Evolutionary conservation across 2,113 vertebrate genomes (phyloP), one percentile per base, ranked within the genome.

Genomic region (Pardalotus punctatus): DNA sequence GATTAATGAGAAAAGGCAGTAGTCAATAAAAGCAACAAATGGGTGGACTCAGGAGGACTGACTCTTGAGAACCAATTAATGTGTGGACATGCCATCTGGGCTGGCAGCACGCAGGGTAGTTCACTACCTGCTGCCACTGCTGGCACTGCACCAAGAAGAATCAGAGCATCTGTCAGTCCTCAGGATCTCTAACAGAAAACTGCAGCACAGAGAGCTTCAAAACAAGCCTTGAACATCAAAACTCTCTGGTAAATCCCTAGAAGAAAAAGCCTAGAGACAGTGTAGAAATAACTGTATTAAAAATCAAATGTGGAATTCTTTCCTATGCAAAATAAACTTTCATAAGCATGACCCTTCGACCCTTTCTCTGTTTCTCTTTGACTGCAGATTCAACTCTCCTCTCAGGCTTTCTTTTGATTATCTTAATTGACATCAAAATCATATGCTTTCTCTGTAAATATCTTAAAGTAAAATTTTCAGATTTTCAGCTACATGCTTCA

Each of bases 11-110:
- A 80, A 0, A 3, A 80, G 78, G 38, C 74, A 94, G 66, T 11
- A 79, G 62, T 51, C 79, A 93, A 88, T 40, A 79, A 86, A 88
- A 90, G 58, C 70, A 91, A 47, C 58, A 91, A 96, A 94, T 66
- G 67, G 85, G 35, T 73, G 64, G 78, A 8, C 81, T 93, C 79
- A 90, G 78, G 74, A 89, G 90, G 85, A 86, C n/a, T 4, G 24
- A 38, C 67, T 95, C 85, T 81, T 58, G 76, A 95, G 93, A 93
- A 70, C 18, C 79, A 96, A 87, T 95, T 94, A 94, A 76, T 76
- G 42, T 87, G 73, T 88, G 94, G 89, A 91, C 90, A 91, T 77
- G 87, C 87, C 94, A 94, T 82, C 92, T 94, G 93, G 87, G 87
- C 89, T 84, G 67, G 76, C 4, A 7, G 70, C 3, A 1, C 0